Evolutionary conservation across 2,797 vertebrate genomes (phyloP).

Genomic region (Jordanella pulchra): DNA sequence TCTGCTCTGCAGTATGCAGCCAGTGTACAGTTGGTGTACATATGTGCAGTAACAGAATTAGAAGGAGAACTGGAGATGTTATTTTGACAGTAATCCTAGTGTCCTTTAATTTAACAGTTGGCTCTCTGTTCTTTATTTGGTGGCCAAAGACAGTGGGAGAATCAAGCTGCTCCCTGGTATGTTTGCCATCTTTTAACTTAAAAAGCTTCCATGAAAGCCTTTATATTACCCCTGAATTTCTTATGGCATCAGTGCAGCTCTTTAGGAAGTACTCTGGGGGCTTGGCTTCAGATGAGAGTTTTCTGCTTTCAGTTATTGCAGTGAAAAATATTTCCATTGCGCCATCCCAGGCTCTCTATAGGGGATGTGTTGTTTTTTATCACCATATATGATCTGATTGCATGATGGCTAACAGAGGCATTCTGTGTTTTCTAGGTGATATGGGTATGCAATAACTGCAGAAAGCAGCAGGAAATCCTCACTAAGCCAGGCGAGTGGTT

Average conservation of each 20-base stretch:
- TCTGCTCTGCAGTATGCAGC: slow-evolving; percentile 12
- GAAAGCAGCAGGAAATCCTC: slow-evolving; percentile 98
- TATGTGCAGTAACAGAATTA: slow-evolving; percentile 50
- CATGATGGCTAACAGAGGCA: neutral
- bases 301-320: slow-evolving; percentile 28
- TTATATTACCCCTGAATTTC: slow-evolving; percentile 27
- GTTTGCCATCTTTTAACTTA: slow-evolving; percentile 55
- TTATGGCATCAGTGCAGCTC: slow-evolving; percentile 44
- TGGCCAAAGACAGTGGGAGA: slow-evolving; percentile 48
- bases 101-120: slow-evolving; percentile 58
- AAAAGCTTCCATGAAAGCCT: slow-evolving; percentile 46
- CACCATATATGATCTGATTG: neutral
- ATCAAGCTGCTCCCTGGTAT: slow-evolving; percentile 55
- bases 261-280: slow-evolving; percentile 62
- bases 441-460: slow-evolving; percentile 99
- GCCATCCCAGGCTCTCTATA: neutral
- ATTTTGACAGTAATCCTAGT: slow-evolving; percentile 36
- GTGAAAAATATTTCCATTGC: slow-evolving; percentile 17
- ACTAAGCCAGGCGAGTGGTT: slow-evolving; percentile 96
- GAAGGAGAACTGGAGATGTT: slow-evolving; percentile 29
- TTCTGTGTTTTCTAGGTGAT: slow-evolving; percentile 85
- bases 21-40: slow-evolving; percentile 28
- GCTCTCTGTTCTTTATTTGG: slow-evolving; percentile 40
- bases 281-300: slow-evolving; percentile 28
- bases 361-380: neutral